These are phyloP conservation scores for Ichneumoninae sp. DNA, from an alignment of 2,888 invertebrate species.

Conservation along the genomic window DNA sequence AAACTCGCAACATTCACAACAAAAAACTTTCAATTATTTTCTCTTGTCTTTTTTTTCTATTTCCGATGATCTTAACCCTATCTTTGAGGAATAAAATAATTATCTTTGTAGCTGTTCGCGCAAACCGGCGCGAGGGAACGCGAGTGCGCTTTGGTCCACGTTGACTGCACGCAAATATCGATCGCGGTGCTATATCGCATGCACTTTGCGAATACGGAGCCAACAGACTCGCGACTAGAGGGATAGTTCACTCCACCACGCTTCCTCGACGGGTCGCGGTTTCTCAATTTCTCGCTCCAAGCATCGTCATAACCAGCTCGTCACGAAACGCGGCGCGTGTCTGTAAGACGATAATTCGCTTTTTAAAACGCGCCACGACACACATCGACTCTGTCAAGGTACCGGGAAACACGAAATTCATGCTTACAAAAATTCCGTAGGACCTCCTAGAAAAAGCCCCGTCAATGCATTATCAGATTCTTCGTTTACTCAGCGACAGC, in stretches of 20 bases:
- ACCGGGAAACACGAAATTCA: constrained; percentile 13
- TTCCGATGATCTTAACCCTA: neutral
- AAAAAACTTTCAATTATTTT: neutral
- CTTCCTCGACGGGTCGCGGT: neutral
- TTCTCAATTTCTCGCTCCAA: neutral
- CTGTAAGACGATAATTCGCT: constrained; percentile 3
- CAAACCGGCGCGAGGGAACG: neutral
- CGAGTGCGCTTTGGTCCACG: neutral
- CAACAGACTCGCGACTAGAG: neutral
- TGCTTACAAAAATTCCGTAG: neutral
- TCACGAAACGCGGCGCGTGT: constrained; percentile 15
- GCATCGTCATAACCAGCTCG: constrained; percentile 2
- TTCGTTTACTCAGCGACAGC: neutral
- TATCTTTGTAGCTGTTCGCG: neutral
- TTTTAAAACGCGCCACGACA: neutral
- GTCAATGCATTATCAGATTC: neutral
- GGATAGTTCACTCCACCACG: neutral
- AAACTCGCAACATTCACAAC: neutral
- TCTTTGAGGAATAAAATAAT: neutral
- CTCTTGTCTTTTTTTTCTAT: neutral
- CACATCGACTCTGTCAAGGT: neutral
- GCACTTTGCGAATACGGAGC: constrained; percentile 4
- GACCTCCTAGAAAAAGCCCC: neutral
- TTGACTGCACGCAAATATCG: constrained; percentile 5
- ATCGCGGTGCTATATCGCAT: constrained; percentile 22